Base-by-base conservation (phyloP, 1,140 invertebrate genomes). In the Bursaphelenchus mucronatus region DNA sequence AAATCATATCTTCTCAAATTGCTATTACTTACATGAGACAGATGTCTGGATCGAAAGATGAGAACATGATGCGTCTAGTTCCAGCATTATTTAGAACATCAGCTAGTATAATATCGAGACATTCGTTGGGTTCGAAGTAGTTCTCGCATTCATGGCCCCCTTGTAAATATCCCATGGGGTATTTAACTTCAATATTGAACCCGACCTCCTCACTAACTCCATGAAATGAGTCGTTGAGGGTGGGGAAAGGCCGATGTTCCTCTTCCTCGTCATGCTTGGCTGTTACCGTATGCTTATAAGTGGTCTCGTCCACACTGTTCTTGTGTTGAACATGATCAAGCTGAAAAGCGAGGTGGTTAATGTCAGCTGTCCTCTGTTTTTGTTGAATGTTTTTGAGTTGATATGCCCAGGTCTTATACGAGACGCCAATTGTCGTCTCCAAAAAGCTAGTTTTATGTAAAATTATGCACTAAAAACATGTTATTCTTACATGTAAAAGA, bases 41-140 rank as follows among this genome's bases (percentile, higher is more conserved):
- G 55, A 81, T 76, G 66, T 81, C 79, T 3, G 79, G 78, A 73
- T 81, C 74, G 54, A 81, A 81, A 19, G 68, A 77, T 3, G 76
- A 80, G 62, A 81, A 81, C 41, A 81, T 73, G n/a, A 81, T 75
- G 8, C 77, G 65, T 39, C 76, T 49, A 3, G 67, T 63, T 13
- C 68, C 70, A 15, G 81, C 79, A 55, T 73, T 54, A 10, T 71
- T 76, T 11, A 81, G 49, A n/a, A 81, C 67, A 15, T 81, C 69
- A 9, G 71, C 64, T 5, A 81, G 61, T 57, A 81, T 82, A 30
- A 80, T 74, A 57, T 81, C 79, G 5, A 78, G 46, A 57, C 74
- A 78, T 41, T 67, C 44, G 56, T 78, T 80, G 13, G 64, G 50
- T 40, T 78, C 75, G 52, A 66, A 75, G 43, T 76, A 75, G 19